These are phyloP conservation scores for Prunella himalayana DNA, from an alignment of 2,113 vertebrate species.

Conservation along the genomic window DNA sequence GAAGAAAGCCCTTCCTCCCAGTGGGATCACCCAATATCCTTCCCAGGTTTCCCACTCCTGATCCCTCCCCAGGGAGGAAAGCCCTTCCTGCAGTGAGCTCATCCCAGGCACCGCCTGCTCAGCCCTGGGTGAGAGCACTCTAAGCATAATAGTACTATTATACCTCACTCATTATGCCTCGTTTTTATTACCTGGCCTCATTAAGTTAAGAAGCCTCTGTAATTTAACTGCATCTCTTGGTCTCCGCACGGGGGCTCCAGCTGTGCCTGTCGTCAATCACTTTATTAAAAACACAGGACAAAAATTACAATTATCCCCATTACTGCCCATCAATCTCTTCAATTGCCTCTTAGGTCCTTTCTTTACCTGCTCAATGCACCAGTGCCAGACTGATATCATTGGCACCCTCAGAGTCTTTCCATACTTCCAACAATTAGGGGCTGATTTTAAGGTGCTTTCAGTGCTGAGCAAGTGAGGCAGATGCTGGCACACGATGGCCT, in stretches of 20 bases:
- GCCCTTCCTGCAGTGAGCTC: not conserved
- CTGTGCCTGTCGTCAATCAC: not conserved
- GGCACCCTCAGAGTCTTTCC: not conserved
- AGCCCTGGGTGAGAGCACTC: not conserved
- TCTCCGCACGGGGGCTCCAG: conserved; percentile 20
- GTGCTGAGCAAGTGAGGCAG: not conserved
- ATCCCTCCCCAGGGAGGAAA: not conserved
- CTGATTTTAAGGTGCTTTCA: not conserved
- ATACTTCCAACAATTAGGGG: not conserved
- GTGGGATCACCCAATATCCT: not conserved
- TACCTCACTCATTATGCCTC: conserved; percentile 34
- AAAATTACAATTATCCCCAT: conserved; percentile 37
- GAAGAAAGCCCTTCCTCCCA: too few relatives aligned
- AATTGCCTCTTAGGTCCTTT: conserved; percentile 32
- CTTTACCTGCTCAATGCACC: conserved; percentile 21
- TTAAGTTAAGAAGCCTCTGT: conserved; percentile 37
- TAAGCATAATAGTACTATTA: conserved; percentile 7
- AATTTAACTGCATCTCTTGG: conserved; percentile 49
- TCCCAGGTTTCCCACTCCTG: not conserved
- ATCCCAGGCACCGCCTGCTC: not conserved
- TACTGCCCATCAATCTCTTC: conserved; percentile 19
- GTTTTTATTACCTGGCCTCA: conserved; percentile 45
- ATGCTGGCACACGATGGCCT: not conserved
- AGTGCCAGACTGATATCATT: not conserved
- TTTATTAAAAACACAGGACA: conserved; percentile 40